A percentile compares a stretch with the other conserved stretches of the same genome.
Evolutionary conservation across 2,888 invertebrate genomes (phyloP).

Genomic region (Mechanitis mazaeus): DNA sequence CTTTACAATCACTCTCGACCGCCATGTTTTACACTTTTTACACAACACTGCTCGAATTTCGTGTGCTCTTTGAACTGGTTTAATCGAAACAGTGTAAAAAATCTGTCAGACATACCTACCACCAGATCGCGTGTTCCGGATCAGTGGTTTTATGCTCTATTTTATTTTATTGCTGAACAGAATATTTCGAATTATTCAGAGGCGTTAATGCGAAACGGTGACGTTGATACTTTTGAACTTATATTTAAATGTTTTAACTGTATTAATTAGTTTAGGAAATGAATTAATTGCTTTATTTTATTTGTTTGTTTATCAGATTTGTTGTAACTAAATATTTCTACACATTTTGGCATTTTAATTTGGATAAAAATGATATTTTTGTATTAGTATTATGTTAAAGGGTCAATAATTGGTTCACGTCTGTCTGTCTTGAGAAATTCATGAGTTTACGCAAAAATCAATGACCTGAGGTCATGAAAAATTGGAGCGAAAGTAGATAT

Average conservation of each 20-base stretch:
- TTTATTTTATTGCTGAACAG: slow-evolving; percentile 48
- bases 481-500: slow-evolving; percentile 62
- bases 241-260: too few species aligned
- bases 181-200: slow-evolving; percentile 29
- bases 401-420: neutral
- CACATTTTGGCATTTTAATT: too few species aligned
- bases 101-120: slow-evolving; percentile 45
- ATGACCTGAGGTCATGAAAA: slow-evolving; percentile 60
- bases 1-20: slow-evolving; percentile 31
- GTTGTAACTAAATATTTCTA: too few species aligned
- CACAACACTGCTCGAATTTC: slow-evolving; percentile 49
- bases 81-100: slow-evolving; percentile 58
- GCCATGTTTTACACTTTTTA: slow-evolving; percentile 41
- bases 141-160: slow-evolving; percentile 48
- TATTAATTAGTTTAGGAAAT: too few species aligned
- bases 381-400: neutral
- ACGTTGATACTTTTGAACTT: slow-evolving; percentile 12
- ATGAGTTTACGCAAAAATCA: slow-evolving; percentile 9
- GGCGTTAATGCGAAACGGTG: slow-evolving; percentile 13
- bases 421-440: neutral
- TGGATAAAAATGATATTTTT: too few species aligned
- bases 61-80: slow-evolving; percentile 70
- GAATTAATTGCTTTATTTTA: too few species aligned
- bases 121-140: slow-evolving; percentile 54
- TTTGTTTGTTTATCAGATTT: too few species aligned